These are phyloP conservation scores for Zaprionus nigranus DNA, from an alignment of 1,140 invertebrate genomes.

Conservation along the genomic window DNA sequence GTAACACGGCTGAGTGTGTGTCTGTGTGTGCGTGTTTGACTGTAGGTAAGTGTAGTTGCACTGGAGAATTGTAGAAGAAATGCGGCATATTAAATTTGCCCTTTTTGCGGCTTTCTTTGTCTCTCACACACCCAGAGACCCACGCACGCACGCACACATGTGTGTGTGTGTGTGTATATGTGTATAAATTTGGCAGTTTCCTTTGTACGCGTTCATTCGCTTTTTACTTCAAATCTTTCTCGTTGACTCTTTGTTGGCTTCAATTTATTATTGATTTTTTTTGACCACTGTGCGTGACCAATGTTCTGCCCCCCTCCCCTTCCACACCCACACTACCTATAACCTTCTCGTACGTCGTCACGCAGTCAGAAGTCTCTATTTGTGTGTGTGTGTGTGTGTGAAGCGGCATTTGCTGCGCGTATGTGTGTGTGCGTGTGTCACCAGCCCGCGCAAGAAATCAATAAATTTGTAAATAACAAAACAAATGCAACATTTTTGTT, in stretches of 20 bases:
- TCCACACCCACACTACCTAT: too few relatives aligned
- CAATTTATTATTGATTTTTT: conserved; percentile 50
- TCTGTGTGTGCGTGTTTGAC: conserved; percentile 11
- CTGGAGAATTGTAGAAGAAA: conserved; percentile 10
- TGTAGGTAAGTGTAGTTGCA: conserved; percentile 31
- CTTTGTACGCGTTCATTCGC: neutral
- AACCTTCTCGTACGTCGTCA: neutral
- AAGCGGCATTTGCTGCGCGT: conserved; percentile 31
- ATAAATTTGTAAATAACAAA: conserved; percentile 66
- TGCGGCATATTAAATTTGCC: neutral
- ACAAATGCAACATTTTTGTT: conserved; percentile 16
- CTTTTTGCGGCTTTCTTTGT: conserved; percentile 28
- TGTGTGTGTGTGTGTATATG: conserved; percentile 21
- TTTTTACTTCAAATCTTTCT: conserved; percentile 18
- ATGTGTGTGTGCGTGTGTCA: conserved; percentile 55
- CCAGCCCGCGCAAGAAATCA: conserved; percentile 59
- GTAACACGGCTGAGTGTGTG: neutral
- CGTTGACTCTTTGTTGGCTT: conserved; percentile 26
- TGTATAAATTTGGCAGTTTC: conserved; percentile 4
- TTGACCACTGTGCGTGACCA: conserved; percentile 40
- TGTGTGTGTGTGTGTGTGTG: conserved; percentile 20
- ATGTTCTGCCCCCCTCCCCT: neutral
- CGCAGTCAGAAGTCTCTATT: neutral
- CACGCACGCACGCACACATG: neutral
- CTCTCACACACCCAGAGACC: neutral